Evolutionary conservation across 2,113 vertebrate genomes (phyloP).

Genomic region (Falco punctatus): DNA sequence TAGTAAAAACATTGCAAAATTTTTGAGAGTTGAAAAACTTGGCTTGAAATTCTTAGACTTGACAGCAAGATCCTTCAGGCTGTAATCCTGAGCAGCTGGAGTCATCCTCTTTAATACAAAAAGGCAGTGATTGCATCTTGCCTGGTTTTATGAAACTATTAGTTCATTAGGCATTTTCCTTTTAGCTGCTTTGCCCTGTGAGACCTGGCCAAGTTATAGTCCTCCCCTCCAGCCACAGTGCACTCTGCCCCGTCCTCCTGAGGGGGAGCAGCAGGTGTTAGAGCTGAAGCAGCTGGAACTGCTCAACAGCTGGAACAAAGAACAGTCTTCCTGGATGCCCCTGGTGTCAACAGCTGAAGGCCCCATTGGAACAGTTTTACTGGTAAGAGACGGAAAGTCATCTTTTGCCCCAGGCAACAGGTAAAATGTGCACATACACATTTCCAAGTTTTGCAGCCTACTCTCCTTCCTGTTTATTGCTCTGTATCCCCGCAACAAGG

Average conservation of each 20-base stretch:
- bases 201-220: background rate
- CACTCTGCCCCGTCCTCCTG: background rate
- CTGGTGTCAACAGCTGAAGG: background rate
- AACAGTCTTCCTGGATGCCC: background rate
- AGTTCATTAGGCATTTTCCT: background rate
- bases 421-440: background rate
- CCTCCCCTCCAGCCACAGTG: background rate
- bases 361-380: background rate
- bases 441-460: background rate
- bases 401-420: background rate
- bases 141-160: background rate
- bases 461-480: background rate
- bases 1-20: background rate
- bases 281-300: background rate
- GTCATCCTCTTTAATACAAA: background rate
- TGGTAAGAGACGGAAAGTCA: background rate
- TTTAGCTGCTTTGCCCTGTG: background rate
- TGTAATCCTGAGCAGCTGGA: slow-evolving; percentile 34
- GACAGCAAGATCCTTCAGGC: slow-evolving; percentile 30
- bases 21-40: slow-evolving; percentile 22
- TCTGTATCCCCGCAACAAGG: background rate
- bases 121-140: background rate
- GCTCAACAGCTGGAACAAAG: background rate
- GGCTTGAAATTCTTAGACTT: slow-evolving; percentile 1
- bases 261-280: background rate